These are phyloP conservation scores for Cranoglanis bouderius DNA, from an alignment of 2,113 vertebrate species.

Conservation along the genomic window DNA sequence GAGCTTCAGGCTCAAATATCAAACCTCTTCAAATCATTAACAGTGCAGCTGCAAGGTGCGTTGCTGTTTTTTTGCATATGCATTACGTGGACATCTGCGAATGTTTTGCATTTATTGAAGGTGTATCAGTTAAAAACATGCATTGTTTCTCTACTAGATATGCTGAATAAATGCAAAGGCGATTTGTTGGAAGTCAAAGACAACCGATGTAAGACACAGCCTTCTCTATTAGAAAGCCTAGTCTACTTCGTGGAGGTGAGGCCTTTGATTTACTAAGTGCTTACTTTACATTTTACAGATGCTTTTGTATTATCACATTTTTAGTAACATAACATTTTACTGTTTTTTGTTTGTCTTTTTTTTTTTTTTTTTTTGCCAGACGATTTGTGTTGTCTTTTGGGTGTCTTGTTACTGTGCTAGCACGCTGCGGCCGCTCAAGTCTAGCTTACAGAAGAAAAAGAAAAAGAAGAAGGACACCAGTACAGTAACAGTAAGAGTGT, in stretches of 20 bases:
- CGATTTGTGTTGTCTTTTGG: conserved; percentile 86
- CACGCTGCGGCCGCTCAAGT: conserved; percentile 88
- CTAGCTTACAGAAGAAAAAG: conserved; percentile 96
- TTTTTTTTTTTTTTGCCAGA: conserved; percentile 66
- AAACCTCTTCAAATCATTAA: conserved; percentile 85
- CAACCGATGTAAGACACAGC: conserved; percentile 80
- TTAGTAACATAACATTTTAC: not conserved
- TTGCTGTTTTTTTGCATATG: not conserved
- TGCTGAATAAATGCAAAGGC: conserved; percentile 90
- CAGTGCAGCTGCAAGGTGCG: conserved; percentile 91
- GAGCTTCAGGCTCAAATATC: conserved; percentile 92
- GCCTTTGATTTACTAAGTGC: not conserved
- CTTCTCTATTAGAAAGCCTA: conserved; percentile 86
- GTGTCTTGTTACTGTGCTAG: conserved; percentile 86
- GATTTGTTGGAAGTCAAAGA: conserved; percentile 86
- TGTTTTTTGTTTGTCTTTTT: not conserved
- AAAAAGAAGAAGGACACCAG: conserved; percentile 96
- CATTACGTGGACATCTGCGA: no score
- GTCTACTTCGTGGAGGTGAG: conserved; percentile 97
- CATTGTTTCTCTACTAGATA: conserved; percentile 71
- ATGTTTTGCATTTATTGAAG: not conserved
- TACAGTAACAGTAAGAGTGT: conserved; percentile 74
- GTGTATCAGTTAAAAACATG: not conserved
- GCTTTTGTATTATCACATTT: not conserved
- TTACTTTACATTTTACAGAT: not conserved